Conservation (phyloP, 2,888 invertebrate genomes). For the Micropterix aruncella region DNA sequence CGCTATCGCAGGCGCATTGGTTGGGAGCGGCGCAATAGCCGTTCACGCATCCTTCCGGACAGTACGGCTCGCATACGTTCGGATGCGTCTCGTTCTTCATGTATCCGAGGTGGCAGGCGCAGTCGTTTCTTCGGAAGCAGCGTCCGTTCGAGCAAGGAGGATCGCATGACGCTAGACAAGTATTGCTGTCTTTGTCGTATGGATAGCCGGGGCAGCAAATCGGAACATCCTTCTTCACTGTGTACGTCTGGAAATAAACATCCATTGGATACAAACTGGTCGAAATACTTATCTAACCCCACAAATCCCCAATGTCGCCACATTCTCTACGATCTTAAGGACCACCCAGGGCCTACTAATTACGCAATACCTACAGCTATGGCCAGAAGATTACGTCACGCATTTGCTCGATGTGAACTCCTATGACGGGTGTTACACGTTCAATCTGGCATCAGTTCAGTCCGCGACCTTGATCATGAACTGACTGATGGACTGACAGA, state of each 20-base stretch:
- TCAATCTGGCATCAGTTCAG: no score
- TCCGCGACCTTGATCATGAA: no score
- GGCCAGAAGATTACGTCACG: no score
- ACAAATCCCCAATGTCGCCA: no score
- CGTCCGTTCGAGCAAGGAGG: constrained; percentile 22
- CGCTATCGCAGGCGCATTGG: constrained; percentile 19
- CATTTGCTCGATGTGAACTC: no score
- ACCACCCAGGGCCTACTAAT: no score
- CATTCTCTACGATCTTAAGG: no score
- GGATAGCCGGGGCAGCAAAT: background rate
- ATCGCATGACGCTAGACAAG: constrained; percentile 15
- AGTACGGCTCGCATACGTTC: constrained; percentile 17
- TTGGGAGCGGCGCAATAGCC: constrained; percentile 20
- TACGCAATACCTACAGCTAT: no score
- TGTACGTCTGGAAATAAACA: background rate
- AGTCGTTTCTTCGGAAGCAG: constrained; percentile 23
- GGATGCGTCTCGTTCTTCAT: constrained; percentile 8
- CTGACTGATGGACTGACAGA: no score
- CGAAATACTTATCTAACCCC: no score
- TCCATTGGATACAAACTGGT: no score
- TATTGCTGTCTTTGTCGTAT: background rate
- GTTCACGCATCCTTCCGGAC: constrained; percentile 20
- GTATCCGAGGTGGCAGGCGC: constrained; percentile 20
- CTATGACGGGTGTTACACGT: no score
- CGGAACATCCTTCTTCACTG: background rate